phyloP scores from a whole-genome alignment of 2,797 vertebrate genomes.

The Dromococcyx pavoninus region DNA sequence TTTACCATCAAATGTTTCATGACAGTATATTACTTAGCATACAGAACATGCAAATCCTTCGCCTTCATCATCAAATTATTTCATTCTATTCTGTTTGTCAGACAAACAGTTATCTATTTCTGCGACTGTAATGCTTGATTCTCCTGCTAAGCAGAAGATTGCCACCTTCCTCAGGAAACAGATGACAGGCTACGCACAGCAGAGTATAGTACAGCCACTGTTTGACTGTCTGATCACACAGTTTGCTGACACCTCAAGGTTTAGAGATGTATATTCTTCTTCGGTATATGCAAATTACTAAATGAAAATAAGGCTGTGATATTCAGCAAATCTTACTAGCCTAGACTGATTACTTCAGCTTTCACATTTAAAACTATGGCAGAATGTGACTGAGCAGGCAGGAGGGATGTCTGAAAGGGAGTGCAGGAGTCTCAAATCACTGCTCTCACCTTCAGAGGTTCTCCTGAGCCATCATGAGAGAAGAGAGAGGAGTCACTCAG shows the following conservation, averaged over 20 bases:
- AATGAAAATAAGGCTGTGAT: background rate
- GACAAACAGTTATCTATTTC: background rate
- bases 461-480: background rate
- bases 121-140: accelerated
- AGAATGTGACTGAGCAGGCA: background rate
- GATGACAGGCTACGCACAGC: background rate
- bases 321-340: background rate
- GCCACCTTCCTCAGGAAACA: background rate
- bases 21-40: background rate
- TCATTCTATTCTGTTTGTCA: no score
- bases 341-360: background rate
- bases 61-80: background rate
- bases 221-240: background rate
- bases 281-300: background rate
- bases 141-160: background rate
- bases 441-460: background rate
- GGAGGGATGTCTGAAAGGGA: background rate
- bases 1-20: background rate
- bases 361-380: background rate
- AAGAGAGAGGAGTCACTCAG: background rate
- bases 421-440: background rate
- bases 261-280: background rate
- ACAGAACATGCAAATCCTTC: background rate
- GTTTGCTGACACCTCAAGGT: background rate
- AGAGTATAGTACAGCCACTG: background rate